Base-by-base conservation (phyloP, 1,140 invertebrate species). In the Lepidotrigona ventralis region DNA sequence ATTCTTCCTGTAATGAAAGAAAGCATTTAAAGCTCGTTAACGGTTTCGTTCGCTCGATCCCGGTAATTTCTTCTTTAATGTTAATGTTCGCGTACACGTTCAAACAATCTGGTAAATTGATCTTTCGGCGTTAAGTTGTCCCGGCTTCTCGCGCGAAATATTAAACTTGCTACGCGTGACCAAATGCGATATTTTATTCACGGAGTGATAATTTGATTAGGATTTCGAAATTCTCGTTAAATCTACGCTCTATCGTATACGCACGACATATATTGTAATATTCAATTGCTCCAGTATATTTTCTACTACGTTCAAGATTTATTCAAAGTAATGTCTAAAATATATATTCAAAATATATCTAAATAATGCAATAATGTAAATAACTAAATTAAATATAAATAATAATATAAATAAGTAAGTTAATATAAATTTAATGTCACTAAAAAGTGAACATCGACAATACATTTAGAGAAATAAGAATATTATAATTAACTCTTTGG, bases 1-100 rank as follows among this genome's bases (percentile, higher is more conserved):
- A 69, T 71, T 46, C 33, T 46, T n/a, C 39, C 23, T n/a, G n/a
- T 71, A 71, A 71, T 71, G 46, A 71, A 51, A 71, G 69, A 71
- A 71, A 46, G 69, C 33, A 46, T 71, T 71, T 51, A 71, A 39
- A 71, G n/a, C 39, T 71, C 33, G 33, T 46, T 71, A 71, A 71
- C 23, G 23, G 23, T 12, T 39, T 19, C 11, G 23, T 23, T 71
- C 26, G 69, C 39, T 26, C 17, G 19, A 71, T 71, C 29, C 33
- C 21, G 23, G 26, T 69, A 19, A 69, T 69, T 39, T 33, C 68
- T 69, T 33, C 19, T 19, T 69, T 46, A 46, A 46, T n/a, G 39
- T 69, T 69, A 69, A 69, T 23, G 26, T 23, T 69, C 33, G 5
- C 29, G 66, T 21, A 6, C 23, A 69, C 23, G 21, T 39, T 21